These are phyloP conservation scores for Oxycera nigricornis DNA, from an alignment of 2,888 invertebrate species.

Conservation along the genomic window DNA sequence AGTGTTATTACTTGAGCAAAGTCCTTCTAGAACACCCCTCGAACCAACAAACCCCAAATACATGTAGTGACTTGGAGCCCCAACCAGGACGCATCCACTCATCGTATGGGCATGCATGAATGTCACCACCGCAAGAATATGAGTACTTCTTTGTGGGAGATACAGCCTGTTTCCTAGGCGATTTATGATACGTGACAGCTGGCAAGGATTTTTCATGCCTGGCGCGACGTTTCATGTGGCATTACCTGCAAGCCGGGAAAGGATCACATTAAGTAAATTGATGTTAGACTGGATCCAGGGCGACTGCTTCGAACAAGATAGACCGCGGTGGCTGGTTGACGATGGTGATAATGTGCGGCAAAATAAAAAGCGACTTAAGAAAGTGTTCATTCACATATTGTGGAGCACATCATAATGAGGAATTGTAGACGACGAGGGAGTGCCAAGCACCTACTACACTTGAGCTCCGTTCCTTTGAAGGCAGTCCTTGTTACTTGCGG, in stretches of 20 bases:
- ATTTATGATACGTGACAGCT: constrained; percentile 35
- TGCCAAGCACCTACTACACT: constrained; percentile 27
- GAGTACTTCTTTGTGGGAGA: constrained; percentile 1
- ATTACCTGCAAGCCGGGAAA: not conserved
- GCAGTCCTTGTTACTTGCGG: not conserved
- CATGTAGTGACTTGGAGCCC: not conserved
- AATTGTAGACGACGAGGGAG: not conserved
- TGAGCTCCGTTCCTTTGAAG: constrained; percentile 19
- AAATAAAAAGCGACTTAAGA: constrained; percentile 23
- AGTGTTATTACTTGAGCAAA: constrained; percentile 12
- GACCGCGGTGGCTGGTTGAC: not conserved
- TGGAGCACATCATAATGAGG: constrained; percentile 8
- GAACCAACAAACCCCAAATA: not conserved
- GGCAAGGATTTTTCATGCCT: constrained; percentile 31
- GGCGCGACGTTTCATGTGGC: not conserved
- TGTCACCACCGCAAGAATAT: not conserved
- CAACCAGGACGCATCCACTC: not conserved
- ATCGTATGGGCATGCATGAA: not conserved
- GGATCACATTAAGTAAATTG: constrained; percentile 32
- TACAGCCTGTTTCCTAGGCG: constrained; percentile 17
- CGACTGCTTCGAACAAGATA: not conserved
- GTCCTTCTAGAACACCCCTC: not conserved
- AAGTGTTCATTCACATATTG: constrained; percentile 19
- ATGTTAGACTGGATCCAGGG: not conserved
- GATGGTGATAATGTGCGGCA: constrained; percentile 3